Evolutionary conservation across 1,140 invertebrate species (phyloP), one percentile per base, ranked within the genome.

Genomic region (Drosophila auraria): DNA sequence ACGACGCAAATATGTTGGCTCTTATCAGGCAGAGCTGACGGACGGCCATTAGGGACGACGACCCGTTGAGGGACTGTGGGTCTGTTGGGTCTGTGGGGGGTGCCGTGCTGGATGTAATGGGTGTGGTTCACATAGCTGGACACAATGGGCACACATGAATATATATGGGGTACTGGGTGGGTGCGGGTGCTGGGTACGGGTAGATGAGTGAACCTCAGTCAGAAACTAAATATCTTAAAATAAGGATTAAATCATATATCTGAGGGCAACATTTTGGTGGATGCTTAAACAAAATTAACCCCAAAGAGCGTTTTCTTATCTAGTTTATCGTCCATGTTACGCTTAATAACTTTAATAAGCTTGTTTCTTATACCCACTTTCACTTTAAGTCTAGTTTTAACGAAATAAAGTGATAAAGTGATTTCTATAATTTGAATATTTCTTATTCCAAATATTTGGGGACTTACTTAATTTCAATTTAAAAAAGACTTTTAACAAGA

Each of bases 11-110:
- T 70, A 77, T 78, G 64, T 78, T 78, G 57, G 58, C 51, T 58
- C 59, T 79, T 79, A 79, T 79, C 76, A 64, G 75, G 36, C 56
- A 27, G 27, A 79, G 45, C 66, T 78, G 72, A 78, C 75, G 62
- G 58, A 64, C 40, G 65, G 40, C 59, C 76, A 79, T 79, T 79
- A 79, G 76, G 75, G 77, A 79, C 77, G 68, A 61, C 76, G 76
- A 79, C 77, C 76, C 56, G 45, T 54, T 51, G 57, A 53, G 49
- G 38, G 61, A 57, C 53, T 74, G 71, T 77, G 45, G 59, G 58
- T 27, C 54, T 40, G 20, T 54, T 77, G 45, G 59, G 61, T 27
- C 54, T 40, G 20, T 54, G 20, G 50, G 51, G 25, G 45, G 65
- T 38, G 64, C 36, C 50, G 70, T 57, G 68, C 45, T 44, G 47